Conservation (phyloP, 2,797 vertebrate genomes). For the Melanotaenia maccullochi region DNA sequence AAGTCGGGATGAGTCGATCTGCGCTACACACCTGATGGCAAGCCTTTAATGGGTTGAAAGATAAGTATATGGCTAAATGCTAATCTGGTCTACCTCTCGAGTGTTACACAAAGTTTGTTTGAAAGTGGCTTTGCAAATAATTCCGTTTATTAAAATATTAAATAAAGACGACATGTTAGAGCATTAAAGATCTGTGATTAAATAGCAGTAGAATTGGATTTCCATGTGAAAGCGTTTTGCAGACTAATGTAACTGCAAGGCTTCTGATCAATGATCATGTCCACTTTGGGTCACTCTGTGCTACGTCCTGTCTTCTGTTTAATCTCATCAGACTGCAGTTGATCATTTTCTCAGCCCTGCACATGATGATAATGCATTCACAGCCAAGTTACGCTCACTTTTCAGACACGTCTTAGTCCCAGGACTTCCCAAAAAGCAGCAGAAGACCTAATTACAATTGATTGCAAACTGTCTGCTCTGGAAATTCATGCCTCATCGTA, state of each 20-base stretch:
- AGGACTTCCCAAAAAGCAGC: slow-evolving; percentile 47
- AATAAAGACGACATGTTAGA: not conserved
- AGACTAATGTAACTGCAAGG: slow-evolving; percentile 23
- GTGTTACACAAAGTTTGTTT: slow-evolving; percentile 18
- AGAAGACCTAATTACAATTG: slow-evolving; percentile 80
- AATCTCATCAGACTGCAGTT: slow-evolving; percentile 63
- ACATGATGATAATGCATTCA: slow-evolving; percentile 63
- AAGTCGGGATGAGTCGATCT: slow-evolving; percentile 11
- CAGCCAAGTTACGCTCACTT: slow-evolving; percentile 25
- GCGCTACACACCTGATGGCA: not conserved
- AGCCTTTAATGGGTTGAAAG: slow-evolving; percentile 17
- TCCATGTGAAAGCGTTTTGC: slow-evolving; percentile 7
- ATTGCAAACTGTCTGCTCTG: slow-evolving; percentile 73
- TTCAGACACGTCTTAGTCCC: slow-evolving; percentile 52
- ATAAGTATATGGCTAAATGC: not conserved
- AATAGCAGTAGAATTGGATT: slow-evolving; percentile 25
- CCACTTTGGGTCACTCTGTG: slow-evolving; percentile 19
- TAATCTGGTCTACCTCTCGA: no score
- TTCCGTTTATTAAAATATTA: slow-evolving; percentile 11
- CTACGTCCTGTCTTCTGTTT: slow-evolving; percentile 32
- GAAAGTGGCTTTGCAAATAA: slow-evolving; percentile 21
- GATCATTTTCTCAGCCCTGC: slow-evolving; percentile 61
- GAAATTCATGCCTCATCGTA: slow-evolving; percentile 59
- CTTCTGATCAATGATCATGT: slow-evolving; percentile 42
- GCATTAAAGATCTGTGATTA: slow-evolving; percentile 21